These are phyloP conservation scores for Oscheius sp. DNA, from an alignment of 1,140 invertebrate genomes.

Conservation along the genomic window DNA sequence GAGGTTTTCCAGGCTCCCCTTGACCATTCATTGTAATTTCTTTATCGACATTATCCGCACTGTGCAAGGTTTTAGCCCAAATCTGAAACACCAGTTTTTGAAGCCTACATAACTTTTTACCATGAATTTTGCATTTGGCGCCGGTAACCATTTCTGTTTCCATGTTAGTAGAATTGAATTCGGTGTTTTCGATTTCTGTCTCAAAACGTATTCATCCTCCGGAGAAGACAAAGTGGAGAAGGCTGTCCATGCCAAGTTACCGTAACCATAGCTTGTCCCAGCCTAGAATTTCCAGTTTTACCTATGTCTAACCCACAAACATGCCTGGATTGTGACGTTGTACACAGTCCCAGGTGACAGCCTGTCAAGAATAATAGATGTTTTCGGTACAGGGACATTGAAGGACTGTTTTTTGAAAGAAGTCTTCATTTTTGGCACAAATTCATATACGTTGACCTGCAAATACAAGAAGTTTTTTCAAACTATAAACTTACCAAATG, in stretches of 20 bases:
- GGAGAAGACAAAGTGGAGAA: slow-evolving; percentile 15
- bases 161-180: slow-evolving; percentile 8
- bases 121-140: slow-evolving; percentile 18
- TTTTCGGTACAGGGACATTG: slow-evolving; percentile 15
- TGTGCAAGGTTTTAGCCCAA: slow-evolving; percentile 24
- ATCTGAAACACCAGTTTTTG: slow-evolving; percentile 10
- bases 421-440: background rate
- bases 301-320: background rate
- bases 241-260: slow-evolving; percentile 17
- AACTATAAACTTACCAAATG: background rate
- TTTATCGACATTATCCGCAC: slow-evolving; percentile 16
- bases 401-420: slow-evolving; percentile 16
- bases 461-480: background rate
- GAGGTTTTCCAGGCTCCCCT: slow-evolving; percentile 24
- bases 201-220: slow-evolving; percentile 15
- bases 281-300: background rate
- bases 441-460: slow-evolving; percentile 28
- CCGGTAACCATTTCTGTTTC: slow-evolving; percentile 19
- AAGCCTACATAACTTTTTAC: background rate
- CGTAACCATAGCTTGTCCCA: slow-evolving; percentile 30
- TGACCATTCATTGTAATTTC: slow-evolving; percentile 13
- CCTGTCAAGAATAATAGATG: slow-evolving; percentile 9
- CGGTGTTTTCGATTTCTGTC: slow-evolving; percentile 9
- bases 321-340: slow-evolving; percentile 19
- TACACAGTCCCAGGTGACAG: slow-evolving; percentile 16